Conservation (phyloP, 2,113 vertebrate species). For the Hystrix cristata region DNA sequence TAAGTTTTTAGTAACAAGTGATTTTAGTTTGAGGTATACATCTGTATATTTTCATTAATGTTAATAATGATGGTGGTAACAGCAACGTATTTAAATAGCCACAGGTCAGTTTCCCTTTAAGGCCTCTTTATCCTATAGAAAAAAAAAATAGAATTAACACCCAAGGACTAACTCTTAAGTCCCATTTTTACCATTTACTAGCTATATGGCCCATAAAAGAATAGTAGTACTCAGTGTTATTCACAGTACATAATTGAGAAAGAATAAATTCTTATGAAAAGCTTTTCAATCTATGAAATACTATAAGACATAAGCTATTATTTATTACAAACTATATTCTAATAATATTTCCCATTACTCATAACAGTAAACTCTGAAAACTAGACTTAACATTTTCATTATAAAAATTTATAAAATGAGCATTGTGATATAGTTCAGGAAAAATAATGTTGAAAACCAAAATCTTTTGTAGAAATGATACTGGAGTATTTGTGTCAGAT, state of each 20-base stretch:
- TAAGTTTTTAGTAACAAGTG: conserved; percentile 16
- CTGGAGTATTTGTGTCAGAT: conserved; percentile 98
- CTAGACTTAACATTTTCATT: background rate
- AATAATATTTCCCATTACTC: background rate
- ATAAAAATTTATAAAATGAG: background rate
- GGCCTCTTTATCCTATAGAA: background rate
- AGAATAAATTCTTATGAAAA: background rate
- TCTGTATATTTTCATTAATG: background rate
- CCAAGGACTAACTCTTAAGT: background rate
- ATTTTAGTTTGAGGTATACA: background rate
- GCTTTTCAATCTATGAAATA: background rate
- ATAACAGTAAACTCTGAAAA: background rate
- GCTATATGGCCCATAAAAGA: background rate
- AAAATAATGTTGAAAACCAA: conserved; percentile 36
- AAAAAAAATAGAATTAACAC: background rate
- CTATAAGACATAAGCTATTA: background rate
- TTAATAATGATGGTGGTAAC: conserved; percentile 17
- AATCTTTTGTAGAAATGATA: conserved; percentile 92
- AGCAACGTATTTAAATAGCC: background rate
- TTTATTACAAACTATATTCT: conserved; percentile 13
- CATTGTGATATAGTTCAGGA: background rate
- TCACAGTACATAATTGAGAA: background rate
- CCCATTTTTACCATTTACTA: conserved; percentile 9
- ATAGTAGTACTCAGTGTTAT: background rate
- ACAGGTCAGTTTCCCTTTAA: background rate